Evolutionary conservation across 2,113 vertebrate species (phyloP), one percentile per base, ranked within the genome.

Genomic region (Fregetta grallaria): DNA sequence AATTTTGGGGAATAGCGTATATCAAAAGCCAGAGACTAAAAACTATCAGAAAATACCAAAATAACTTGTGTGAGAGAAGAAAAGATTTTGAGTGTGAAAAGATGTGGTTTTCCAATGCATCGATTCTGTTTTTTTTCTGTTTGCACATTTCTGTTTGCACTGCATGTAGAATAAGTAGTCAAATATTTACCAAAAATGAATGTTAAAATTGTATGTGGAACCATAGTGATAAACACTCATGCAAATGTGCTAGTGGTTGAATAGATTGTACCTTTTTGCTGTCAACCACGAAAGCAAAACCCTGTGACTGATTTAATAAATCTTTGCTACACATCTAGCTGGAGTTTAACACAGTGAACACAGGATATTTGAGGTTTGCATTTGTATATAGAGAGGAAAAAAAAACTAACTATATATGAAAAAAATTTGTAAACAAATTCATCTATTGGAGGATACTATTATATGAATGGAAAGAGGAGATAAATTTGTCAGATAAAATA

Each of bases 401-500:
- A 67, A 4, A 2, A 0, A 2, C 5, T 42, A 89, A 89, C 38
- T 79, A 45, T 20, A 40, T 23, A 4, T 42, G 32, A 30, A 47
- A 29, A 29, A 56, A 90, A 38, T 14, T 45, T 16, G 7, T 27
- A 30, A 93, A 13, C 29, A 87, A 95, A 71, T 6, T 82, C 22
- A 40, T 78, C 34, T 78, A 13, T 20, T 75, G 62, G 30, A 67
- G 22, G 19, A 62, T 61, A 38, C 5, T 87, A 27, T 77, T 84
- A 61, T 76, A 68, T 53, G 20, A 53, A 65, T 62, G 40, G 61
- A 86, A 84, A 78, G 53, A 78, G 45, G 53, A 80, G 20, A 47
- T 26, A 89, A 92, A 94, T 82, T 92, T 89, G 20, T 72, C 25
- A 58, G 40, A 81, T 94, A 73, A 92, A 96, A 81, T 94, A 92